A percentile compares a stretch with the other conserved stretches of the same genome.
phyloP scores from a whole-genome alignment of 2,888 invertebrate species.

The Mimachlamys varia region DNA sequence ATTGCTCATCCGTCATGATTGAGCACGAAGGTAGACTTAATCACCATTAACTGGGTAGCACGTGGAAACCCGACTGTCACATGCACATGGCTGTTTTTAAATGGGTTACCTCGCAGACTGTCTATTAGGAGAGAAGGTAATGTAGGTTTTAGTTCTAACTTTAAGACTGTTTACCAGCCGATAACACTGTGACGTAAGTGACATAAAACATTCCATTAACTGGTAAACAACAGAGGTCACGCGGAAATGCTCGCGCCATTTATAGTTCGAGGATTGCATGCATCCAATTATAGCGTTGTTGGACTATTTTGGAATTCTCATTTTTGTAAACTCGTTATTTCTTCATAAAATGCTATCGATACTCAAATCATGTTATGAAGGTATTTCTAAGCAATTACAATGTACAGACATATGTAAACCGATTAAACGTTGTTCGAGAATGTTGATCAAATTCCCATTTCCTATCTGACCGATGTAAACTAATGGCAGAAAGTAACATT shows the following conservation, averaged over 20 bases:
- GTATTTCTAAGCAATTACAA: too few species aligned
- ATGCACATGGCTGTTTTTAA: constrained; percentile 1
- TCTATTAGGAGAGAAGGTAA: neutral
- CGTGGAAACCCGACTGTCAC: neutral
- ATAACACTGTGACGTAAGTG: neutral
- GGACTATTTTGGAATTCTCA: neutral
- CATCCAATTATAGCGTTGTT: neutral
- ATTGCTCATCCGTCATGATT: neutral
- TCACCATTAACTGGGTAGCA: neutral
- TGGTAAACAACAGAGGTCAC: neutral
- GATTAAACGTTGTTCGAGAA: too few species aligned
- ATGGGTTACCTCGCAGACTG: neutral
- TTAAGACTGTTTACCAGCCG: neutral
- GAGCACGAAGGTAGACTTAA: neutral
- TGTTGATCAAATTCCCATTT: too few species aligned
- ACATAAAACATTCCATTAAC: neutral
- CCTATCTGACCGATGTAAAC: too few species aligned
- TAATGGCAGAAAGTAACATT: neutral
- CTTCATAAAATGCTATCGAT: neutral
- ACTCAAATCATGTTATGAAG: neutral
- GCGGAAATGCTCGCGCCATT: neutral
- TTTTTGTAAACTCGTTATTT: neutral
- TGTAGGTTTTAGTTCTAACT: neutral
- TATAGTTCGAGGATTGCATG: neutral
- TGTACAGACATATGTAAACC: too few species aligned